phyloP scores from a whole-genome alignment of 1,140 invertebrate genomes.

The Heliconius congener region DNA sequence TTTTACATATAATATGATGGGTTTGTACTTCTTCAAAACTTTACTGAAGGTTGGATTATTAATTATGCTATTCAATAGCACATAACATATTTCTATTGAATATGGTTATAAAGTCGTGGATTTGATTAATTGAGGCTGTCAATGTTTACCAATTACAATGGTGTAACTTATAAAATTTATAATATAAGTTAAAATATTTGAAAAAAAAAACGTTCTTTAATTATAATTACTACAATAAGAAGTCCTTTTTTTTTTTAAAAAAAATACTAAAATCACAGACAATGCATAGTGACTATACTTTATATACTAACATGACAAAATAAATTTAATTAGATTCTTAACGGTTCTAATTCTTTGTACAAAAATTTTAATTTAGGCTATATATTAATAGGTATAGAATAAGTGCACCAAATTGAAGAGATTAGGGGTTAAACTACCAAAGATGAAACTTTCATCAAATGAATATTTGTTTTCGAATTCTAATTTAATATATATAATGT shows the following conservation, averaged over 20 bases:
- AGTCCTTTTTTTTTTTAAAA: too few relatives aligned
- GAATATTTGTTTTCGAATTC: slow-evolving; percentile 58
- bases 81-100: not conserved
- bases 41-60: not conserved
- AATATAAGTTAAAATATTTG: not conserved
- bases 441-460: slow-evolving; percentile 78
- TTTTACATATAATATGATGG: too few relatives aligned
- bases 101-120: not conserved
- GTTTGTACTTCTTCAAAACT: too few relatives aligned
- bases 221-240: not conserved
- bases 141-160: not conserved
- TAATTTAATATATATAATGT: slow-evolving; percentile 51
- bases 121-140: not conserved
- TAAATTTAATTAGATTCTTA: not conserved
- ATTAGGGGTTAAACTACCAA: slow-evolving; percentile 69
- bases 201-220: not conserved
- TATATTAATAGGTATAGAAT: slow-evolving; percentile 29
- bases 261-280: too few relatives aligned
- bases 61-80: not conserved
- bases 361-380: not conserved
- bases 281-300: not conserved
- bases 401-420: slow-evolving; percentile 69
- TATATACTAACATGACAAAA: not conserved
- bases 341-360: slow-evolving; percentile 21
- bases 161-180: too few relatives aligned